These are phyloP conservation scores for Caerostris darwini DNA, from an alignment of 1,140 invertebrate species.

Conservation along the genomic window DNA sequence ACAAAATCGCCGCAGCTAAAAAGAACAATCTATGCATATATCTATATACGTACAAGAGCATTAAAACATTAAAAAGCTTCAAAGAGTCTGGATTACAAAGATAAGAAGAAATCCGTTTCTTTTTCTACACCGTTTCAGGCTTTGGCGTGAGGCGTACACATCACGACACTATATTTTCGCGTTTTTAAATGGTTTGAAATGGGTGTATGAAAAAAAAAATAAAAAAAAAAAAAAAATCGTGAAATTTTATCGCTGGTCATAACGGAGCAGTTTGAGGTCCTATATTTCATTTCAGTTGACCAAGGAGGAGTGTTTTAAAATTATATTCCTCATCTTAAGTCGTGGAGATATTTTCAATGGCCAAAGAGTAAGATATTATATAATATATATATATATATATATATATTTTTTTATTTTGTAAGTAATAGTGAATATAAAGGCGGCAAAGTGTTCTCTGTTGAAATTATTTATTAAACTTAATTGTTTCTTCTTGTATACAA, in stretches of 20 bases:
- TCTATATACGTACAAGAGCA: constrained; percentile 61
- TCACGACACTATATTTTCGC: background rate
- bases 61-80: constrained; percentile 69
- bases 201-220: background rate
- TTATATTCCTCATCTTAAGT: constrained; percentile 17
- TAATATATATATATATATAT: too few species aligned
- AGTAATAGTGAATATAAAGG: too few species aligned
- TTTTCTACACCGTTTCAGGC: background rate
- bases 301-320: constrained; percentile 9
- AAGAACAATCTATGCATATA: constrained; percentile 29
- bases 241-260: constrained; percentile 53
- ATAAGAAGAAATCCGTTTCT: constrained; percentile 44
- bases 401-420: background rate
- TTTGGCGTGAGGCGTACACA: background rate
- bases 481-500: too few species aligned
- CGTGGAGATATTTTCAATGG: background rate
- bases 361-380: too few species aligned
- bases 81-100: constrained; percentile 62
- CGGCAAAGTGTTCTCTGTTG: too few species aligned
- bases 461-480: too few species aligned
- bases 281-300: constrained; percentile 51
- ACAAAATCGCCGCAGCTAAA: background rate
- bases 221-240: background rate
- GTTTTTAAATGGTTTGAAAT: constrained; percentile 59
- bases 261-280: constrained; percentile 49